Conservation (phyloP, 2,113 vertebrate genomes). For the Arizona elegans region DNA sequence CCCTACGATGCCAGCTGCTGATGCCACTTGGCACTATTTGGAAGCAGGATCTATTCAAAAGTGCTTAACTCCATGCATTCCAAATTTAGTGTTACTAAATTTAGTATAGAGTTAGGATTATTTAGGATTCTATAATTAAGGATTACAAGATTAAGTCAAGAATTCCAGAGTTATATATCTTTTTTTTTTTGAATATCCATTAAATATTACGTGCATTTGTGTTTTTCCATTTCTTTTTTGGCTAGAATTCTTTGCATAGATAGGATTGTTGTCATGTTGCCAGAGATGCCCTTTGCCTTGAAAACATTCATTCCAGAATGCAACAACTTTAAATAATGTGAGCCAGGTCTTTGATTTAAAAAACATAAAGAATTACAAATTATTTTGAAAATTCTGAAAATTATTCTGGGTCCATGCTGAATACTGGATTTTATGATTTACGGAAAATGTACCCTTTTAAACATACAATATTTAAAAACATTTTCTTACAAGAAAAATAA, state of each 20-base stretch:
- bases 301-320: background rate
- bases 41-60: background rate
- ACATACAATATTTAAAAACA: background rate
- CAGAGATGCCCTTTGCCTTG: background rate
- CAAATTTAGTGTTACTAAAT: background rate
- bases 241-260: background rate
- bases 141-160: background rate
- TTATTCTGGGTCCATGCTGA: background rate
- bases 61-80: background rate
- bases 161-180: background rate
- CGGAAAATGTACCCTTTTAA: background rate
- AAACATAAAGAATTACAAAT: background rate
- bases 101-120: background rate
- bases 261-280: background rate
- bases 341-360: background rate
- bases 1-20: background rate
- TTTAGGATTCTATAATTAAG: background rate
- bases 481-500: background rate
- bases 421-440: background rate
- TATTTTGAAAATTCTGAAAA: background rate
- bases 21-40: background rate
- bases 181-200: background rate
- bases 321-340: background rate
- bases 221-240: background rate
- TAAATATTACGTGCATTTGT: background rate